These are phyloP conservation scores for Oscheius myriophilus DNA, from an alignment of 2,888 invertebrate genomes.

Conservation along the genomic window DNA sequence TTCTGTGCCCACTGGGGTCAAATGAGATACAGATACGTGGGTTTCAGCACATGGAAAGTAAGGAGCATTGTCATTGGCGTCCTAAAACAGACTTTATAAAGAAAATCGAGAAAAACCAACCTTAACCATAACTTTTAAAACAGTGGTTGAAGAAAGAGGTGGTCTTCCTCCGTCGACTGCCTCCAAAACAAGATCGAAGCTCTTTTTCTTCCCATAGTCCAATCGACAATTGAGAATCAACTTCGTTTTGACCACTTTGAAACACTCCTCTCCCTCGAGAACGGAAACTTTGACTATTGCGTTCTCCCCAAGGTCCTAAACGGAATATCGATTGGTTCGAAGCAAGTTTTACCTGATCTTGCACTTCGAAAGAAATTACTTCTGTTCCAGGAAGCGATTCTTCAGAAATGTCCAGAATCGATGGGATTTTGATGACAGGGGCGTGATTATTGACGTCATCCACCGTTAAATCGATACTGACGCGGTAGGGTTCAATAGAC, in stretches of 20 bases:
- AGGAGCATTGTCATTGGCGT: slow-evolving; percentile 19
- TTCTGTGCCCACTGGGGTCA: slow-evolving; percentile 11
- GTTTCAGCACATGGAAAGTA: slow-evolving; percentile 17
- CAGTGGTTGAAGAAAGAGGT: background rate
- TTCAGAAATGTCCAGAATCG: slow-evolving; percentile 10
- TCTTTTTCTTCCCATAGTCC: slow-evolving; percentile 6
- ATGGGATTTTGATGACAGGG: slow-evolving; percentile 5
- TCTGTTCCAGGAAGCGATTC: slow-evolving; percentile 9
- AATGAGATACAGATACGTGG: slow-evolving; percentile 13
- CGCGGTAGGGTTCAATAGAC: slow-evolving; percentile 5
- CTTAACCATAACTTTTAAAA: background rate
- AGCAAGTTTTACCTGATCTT: slow-evolving; percentile 12
- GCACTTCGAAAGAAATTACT: slow-evolving; percentile 6
- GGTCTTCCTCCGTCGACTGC: slow-evolving; percentile 13
- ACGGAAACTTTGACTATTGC: background rate
- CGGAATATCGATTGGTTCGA: background rate
- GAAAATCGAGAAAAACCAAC: background rate
- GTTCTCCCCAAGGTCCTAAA: slow-evolving; percentile 22
- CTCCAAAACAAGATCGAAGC: background rate
- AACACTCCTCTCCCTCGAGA: slow-evolving; percentile 1
- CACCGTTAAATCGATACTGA: slow-evolving; percentile 7
- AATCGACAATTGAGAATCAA: slow-evolving; percentile 5
- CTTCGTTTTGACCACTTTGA: background rate
- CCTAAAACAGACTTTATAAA: background rate
- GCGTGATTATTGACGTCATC: slow-evolving; percentile 28